phyloP scores from a whole-genome alignment of 2,888 invertebrate genomes.

The Epinotia nisella region DNA sequence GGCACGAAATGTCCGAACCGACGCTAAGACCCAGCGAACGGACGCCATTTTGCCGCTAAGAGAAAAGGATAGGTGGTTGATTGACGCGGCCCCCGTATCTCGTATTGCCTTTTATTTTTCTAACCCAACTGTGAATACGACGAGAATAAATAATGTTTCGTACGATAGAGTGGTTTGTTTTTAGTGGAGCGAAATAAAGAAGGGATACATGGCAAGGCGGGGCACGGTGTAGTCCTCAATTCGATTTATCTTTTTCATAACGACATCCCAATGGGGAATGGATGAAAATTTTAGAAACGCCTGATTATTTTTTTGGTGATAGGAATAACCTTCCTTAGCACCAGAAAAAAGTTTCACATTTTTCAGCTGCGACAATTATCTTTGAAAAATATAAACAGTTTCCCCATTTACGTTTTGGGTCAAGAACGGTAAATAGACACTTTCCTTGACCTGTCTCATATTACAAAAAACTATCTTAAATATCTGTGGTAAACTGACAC shows the following conservation, averaged over 20 bases:
- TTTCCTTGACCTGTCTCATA: no score
- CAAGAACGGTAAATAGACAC: no score
- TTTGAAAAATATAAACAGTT: no score
- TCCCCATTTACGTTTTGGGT: no score
- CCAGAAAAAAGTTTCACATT: no score
- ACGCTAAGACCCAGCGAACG: neutral
- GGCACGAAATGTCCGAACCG: neutral
- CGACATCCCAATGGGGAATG: no score
- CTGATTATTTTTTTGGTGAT: no score
- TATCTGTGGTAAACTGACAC: no score
- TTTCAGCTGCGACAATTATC: no score
- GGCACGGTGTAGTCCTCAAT: neutral
- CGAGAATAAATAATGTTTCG: neutral
- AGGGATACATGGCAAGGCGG: neutral
- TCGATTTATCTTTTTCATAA: neutral
- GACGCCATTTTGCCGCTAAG: neutral
- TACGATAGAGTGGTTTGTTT: neutral
- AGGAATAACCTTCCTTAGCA: no score
- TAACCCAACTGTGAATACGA: slow-evolving; percentile 3
- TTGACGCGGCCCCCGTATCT: slow-evolving; percentile 20
- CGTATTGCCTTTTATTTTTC: slow-evolving; percentile 16
- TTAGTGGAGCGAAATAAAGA: neutral
- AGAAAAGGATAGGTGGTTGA: slow-evolving; percentile 16
- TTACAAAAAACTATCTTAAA: no score
- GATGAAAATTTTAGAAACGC: no score